Conservation (phyloP, 2,797 vertebrate genomes). For the Ciconia nigra region DNA sequence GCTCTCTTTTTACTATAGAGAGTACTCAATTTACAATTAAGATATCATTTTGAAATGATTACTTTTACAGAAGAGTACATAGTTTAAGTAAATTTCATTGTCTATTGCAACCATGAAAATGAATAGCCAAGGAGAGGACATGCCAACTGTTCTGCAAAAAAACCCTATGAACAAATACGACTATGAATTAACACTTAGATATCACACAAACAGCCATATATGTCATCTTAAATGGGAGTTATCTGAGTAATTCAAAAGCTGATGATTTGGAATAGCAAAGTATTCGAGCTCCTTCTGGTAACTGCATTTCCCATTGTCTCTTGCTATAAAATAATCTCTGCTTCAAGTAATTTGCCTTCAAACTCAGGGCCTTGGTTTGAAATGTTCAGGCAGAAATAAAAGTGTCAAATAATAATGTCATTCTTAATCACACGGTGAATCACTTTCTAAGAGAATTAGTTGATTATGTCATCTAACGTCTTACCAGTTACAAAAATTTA, state of each 20-base stretch:
- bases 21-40: constrained; percentile 2
- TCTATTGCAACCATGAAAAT: constrained; percentile 31
- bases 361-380: neutral
- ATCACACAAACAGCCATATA: constrained; percentile 52
- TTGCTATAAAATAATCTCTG: constrained; percentile 12
- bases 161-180: constrained; percentile 47
- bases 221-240: constrained; percentile 52
- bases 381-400: constrained; percentile 2
- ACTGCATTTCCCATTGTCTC: neutral
- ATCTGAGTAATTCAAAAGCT: constrained; percentile 56
- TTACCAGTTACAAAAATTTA: neutral
- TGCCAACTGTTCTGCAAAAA: constrained; percentile 46
- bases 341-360: neutral
- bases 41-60: constrained; percentile 28
- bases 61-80: constrained; percentile 24
- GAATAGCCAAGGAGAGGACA: constrained; percentile 41
- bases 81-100: constrained; percentile 54
- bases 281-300: constrained; percentile 39
- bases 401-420: constrained; percentile 13
- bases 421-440: neutral
- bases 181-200: constrained; percentile 39
- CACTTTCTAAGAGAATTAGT: neutral
- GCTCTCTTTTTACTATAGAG: neutral
- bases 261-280: constrained; percentile 60
- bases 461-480: neutral